phyloP scores from a whole-genome alignment of 2,797 vertebrate genomes.

The Falco cherrug region DNA sequence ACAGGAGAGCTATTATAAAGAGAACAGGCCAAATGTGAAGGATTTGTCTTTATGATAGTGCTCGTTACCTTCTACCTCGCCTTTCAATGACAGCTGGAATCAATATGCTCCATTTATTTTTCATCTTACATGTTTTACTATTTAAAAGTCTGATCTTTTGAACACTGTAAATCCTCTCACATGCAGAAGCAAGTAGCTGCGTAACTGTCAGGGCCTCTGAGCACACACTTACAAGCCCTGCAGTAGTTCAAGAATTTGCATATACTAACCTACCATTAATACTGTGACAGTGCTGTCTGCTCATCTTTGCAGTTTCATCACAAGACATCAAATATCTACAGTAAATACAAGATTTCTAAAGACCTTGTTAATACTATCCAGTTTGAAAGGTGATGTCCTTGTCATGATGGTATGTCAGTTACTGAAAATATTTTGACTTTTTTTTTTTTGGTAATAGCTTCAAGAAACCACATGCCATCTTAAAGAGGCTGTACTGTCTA shows the following conservation, averaged over 20 bases:
- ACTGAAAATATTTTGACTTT: background rate
- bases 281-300: background rate
- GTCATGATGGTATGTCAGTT: background rate
- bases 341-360: background rate
- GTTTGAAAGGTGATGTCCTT: background rate
- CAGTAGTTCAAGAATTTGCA: background rate
- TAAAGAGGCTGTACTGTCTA: background rate
- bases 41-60: background rate
- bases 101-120: background rate
- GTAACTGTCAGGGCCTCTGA: background rate
- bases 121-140: background rate
- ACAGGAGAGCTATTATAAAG: background rate
- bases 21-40: background rate
- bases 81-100: background rate
- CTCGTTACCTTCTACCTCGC: background rate
- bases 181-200: background rate
- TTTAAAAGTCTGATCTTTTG: background rate
- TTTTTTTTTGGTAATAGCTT: background rate
- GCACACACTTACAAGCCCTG: background rate
- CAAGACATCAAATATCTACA: background rate
- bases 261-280: background rate
- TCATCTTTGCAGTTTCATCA: background rate
- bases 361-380: background rate
- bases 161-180: background rate
- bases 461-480: background rate